Evolutionary conservation across 2,113 vertebrate genomes (phyloP).

Genomic region (Takifugu bimaculatus): DNA sequence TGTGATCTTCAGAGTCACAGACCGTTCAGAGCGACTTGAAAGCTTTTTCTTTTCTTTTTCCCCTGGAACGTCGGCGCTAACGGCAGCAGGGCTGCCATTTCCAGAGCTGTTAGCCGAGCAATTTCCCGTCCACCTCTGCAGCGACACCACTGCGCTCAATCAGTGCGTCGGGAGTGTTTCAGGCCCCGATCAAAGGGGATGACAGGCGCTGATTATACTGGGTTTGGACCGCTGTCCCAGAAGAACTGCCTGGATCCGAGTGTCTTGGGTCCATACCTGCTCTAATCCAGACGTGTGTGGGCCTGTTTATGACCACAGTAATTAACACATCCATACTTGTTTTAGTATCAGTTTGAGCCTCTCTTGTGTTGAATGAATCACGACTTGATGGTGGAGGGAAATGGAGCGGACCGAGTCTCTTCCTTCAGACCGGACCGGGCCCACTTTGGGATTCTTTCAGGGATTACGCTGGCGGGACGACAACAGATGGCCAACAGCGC

Average conservation of each 20-base stretch:
- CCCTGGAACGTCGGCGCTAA: conserved; percentile 19
- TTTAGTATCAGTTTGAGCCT: no score
- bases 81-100: conserved; percentile 45
- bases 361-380: no score
- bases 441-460: neutral
- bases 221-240: neutral
- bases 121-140: conserved; percentile 21
- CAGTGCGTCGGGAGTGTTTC: conserved; percentile 25
- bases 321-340: no score
- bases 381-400: no score
- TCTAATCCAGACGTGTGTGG: no score
- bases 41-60: neutral
- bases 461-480: neutral
- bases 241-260: neutral
- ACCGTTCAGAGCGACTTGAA: conserved; percentile 2
- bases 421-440: no score
- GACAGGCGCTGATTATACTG: neutral
- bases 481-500: neutral
- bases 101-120: conserved; percentile 30
- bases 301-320: no score
- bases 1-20: conserved; percentile 19
- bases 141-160: conserved; percentile 35
- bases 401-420: no score
- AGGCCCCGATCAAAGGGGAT: neutral
- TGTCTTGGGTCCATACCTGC: no score